Conservation (phyloP, 2,797 vertebrate species). For the Eospalax fontanierii region DNA sequence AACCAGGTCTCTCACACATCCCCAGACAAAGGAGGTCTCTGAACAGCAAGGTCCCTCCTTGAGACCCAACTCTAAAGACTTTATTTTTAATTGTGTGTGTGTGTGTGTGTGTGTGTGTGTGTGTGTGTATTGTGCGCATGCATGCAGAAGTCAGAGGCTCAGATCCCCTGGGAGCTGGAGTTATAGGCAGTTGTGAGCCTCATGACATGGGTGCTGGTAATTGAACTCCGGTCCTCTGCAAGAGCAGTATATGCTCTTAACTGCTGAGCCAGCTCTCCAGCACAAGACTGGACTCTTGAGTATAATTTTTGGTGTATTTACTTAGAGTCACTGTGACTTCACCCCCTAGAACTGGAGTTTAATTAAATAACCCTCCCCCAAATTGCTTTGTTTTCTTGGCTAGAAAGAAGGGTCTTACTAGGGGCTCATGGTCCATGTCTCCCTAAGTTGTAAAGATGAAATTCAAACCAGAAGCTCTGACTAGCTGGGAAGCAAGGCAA, state of each 20-base stretch:
- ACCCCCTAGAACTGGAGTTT: background rate
- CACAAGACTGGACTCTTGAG: background rate
- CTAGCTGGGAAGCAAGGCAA: background rate
- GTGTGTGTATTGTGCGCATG: no score
- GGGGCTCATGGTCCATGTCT: background rate
- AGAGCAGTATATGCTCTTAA: no score
- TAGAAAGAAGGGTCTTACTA: background rate
- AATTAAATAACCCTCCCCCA: background rate
- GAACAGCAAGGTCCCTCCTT: background rate
- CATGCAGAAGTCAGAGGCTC: no score
- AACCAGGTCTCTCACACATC: background rate
- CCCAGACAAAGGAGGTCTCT: background rate
- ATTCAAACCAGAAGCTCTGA: background rate
- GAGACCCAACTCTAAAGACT: background rate
- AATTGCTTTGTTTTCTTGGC: rapidly evolving
- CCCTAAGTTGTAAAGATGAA: conserved; percentile 42
- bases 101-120: no score
- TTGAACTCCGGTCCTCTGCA: no score
- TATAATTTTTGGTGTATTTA: background rate
- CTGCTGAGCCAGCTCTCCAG: no score
- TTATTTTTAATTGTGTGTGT: no score
- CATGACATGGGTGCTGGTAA: no score
- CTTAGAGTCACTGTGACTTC: background rate
- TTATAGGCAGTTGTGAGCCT: no score
- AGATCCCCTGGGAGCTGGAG: no score